Conservation (phyloP, 2,888 invertebrate genomes). For the Dolichomitus sp. region DNA sequence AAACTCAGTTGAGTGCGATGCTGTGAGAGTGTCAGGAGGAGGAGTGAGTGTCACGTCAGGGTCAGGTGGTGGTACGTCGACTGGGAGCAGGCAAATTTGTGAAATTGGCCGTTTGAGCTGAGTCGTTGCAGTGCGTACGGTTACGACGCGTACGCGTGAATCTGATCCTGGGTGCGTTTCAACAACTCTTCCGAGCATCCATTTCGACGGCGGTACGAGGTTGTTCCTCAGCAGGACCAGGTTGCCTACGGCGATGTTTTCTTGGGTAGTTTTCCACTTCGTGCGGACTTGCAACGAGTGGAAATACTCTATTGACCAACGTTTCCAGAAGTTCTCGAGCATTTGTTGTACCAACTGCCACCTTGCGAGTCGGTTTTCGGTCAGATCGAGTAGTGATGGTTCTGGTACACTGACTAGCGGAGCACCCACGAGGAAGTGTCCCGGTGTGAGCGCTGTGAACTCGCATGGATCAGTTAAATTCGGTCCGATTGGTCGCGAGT, state of each 20-base stretch:
- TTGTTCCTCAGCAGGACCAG: slow-evolving; percentile 28
- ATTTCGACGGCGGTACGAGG: slow-evolving; percentile 23
- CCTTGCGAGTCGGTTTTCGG: slow-evolving; percentile 24
- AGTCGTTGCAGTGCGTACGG: slow-evolving; percentile 1
- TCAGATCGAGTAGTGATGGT: slow-evolving; percentile 11
- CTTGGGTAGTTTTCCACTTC: slow-evolving; percentile 10
- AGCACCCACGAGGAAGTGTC: slow-evolving; percentile 62
- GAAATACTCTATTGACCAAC: slow-evolving; percentile 27
- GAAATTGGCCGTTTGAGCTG: slow-evolving; percentile 15
- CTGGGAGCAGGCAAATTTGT: slow-evolving; percentile 20
- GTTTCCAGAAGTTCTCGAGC: slow-evolving; percentile 69
- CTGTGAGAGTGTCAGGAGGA: neutral
- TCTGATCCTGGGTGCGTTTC: slow-evolving; percentile 31
- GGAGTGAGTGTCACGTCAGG: neutral
- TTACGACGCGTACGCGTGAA: slow-evolving; percentile 24
- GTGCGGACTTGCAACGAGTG: slow-evolving; percentile 17
- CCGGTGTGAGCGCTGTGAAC: slow-evolving; percentile 64
- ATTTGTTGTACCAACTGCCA: too few species aligned
- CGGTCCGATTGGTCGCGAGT: slow-evolving; percentile 65
- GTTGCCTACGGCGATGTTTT: slow-evolving; percentile 21
- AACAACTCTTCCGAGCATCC: slow-evolving; percentile 33
- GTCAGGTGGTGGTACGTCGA: neutral
- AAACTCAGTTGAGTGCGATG: neutral
- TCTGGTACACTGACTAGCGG: slow-evolving; percentile 51
- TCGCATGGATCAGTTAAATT: slow-evolving; percentile 59